Conservation (phyloP, 2,888 invertebrate species). For the Euspilapteryx auroguttella region DNA sequence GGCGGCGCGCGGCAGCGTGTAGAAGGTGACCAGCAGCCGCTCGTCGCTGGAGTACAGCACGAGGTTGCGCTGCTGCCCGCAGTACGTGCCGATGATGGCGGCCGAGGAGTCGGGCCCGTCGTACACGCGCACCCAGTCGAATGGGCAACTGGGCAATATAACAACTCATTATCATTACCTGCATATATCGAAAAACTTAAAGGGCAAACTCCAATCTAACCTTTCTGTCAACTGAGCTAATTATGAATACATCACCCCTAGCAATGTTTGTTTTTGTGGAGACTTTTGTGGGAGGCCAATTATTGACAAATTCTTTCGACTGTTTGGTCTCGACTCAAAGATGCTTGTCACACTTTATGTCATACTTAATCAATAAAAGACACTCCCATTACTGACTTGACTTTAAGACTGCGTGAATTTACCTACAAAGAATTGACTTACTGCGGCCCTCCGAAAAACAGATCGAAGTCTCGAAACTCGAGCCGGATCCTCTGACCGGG, state of each 20-base stretch:
- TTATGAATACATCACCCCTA: too few relatives aligned
- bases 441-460: slow-evolving; percentile 98
- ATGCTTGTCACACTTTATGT: too few relatives aligned
- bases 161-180: slow-evolving; percentile 12
- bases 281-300: too few relatives aligned
- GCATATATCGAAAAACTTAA: too few relatives aligned
- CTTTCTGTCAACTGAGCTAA: too few relatives aligned
- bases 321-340: too few relatives aligned
- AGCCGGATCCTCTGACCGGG: slow-evolving; percentile 89
- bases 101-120: slow-evolving; percentile 90
- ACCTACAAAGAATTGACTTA: slow-evolving; percentile 65
- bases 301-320: too few relatives aligned
- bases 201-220: too few relatives aligned
- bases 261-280: too few relatives aligned
- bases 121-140: slow-evolving; percentile 96
- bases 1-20: slow-evolving; percentile 86
- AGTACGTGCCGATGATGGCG: slow-evolving; percentile 93
- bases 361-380: too few relatives aligned
- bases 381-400: too few relatives aligned
- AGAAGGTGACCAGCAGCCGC: slow-evolving; percentile 88
- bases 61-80: slow-evolving; percentile 95
- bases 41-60: slow-evolving; percentile 94
- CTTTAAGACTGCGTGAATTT: too few relatives aligned
- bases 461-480: slow-evolving; percentile 97
- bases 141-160: slow-evolving; percentile 81